Base-by-base conservation (phyloP, 2,113 vertebrate species). In the Entomyzon cyanotis region DNA sequence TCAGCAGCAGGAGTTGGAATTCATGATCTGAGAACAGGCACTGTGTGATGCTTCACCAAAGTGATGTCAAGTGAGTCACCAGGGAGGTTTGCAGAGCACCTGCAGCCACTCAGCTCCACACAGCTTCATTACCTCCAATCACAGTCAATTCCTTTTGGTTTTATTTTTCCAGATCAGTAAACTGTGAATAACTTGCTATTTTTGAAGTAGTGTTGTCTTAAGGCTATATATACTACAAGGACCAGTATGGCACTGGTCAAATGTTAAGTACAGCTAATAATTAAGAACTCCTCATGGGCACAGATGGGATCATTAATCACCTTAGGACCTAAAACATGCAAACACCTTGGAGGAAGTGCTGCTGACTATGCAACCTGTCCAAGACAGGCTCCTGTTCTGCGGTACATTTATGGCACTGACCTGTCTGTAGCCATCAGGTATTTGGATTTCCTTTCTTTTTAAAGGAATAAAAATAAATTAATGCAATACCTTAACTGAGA, bases 361-460 rank as follows among this genome's bases (percentile, higher is more conserved):
- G 90, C 96, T 92, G 93, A 86, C 96, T 97, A 96, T 97, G 96
- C 96, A 97, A 97, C 83, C 96, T 91, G 94, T 92, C 86, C 89
- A 63, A 42, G 68, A 75, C 96, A 96, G 94, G 96, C 93, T 94
- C 82, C 91, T 92, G 63, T 90, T 90, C 94, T 47, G 73, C 64
- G 52, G 94, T 95, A 95, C 95, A 47, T 74, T 80, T 84, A 65
- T 52, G 80, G 94, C 94, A 93, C 94, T 93, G 96, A 95, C 60
- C 91, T 94, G 84, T 55, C 85, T 96, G 93, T 92, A 97, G 92
- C 94, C 92, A 95, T 93, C 94, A 94, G 90, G 76, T 90, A 92
- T 78, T 71, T 90, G 64, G 47, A 87, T 87, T 95, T 96, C 95
- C 95, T 96, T 97, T 97, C 85, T 95, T 96, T 97, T 97, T 76